A percentile compares a stretch with the other conserved stretches of the same genome.
Evolutionary conservation across 2,113 vertebrate species (phyloP).

Genomic region (Cyanoramphus novaezelandiae): DNA sequence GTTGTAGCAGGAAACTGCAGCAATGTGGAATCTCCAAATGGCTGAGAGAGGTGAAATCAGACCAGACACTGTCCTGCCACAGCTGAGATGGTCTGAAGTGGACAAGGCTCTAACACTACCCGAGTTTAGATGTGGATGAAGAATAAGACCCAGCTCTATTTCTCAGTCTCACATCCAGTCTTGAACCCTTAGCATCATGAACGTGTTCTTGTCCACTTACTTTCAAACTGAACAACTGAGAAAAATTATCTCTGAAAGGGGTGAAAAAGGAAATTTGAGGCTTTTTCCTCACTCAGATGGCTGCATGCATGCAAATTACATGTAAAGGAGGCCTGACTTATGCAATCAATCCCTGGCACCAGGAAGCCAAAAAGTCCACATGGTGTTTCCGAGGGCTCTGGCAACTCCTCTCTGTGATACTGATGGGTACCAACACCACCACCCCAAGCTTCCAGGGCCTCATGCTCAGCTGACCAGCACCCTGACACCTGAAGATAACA

Average conservation of each 20-base stretch:
- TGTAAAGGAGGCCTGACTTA: background rate
- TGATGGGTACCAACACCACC: background rate
- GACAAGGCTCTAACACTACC: background rate
- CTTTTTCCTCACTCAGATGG: background rate
- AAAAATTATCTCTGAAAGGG: background rate
- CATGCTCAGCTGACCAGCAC: background rate
- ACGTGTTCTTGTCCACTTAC: background rate
- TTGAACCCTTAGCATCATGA: background rate
- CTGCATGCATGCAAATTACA: background rate
- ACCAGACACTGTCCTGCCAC: background rate
- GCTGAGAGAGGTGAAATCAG: background rate
- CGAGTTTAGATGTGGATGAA: background rate
- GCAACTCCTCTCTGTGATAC: background rate
- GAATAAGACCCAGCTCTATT: background rate
- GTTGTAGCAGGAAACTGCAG: background rate
- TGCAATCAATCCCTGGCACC: background rate
- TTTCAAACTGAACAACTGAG: background rate
- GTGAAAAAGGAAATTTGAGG: background rate
- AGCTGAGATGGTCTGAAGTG: background rate
- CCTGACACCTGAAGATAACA: background rate
- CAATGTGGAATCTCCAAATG: background rate
- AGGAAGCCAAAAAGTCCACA: fast-evolving
- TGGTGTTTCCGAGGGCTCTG: background rate
- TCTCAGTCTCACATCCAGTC: background rate
- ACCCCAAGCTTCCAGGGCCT: background rate